A percentile compares a stretch with the other conserved stretches of the same genome.
phyloP scores from a whole-genome alignment of 1,140 invertebrate genomes.

The Dendrolimus punctatus region DNA sequence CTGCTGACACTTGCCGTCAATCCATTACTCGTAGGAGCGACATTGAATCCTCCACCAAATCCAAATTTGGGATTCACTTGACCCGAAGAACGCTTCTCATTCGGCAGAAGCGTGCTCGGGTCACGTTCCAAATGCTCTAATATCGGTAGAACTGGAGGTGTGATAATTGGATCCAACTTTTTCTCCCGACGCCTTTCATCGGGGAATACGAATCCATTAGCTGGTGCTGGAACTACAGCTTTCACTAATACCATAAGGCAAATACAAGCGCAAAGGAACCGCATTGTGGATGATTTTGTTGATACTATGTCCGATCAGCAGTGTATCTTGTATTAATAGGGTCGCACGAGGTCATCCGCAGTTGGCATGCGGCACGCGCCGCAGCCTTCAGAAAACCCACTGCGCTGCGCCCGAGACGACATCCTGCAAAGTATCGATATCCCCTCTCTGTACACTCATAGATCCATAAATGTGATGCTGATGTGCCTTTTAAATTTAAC shows the following conservation, averaged over 20 bases:
- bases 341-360: conserved; percentile 52
- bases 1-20: conserved; percentile 53
- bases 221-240: conserved; percentile 27
- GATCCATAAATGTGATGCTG: conserved; percentile 21
- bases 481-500: conserved; percentile 48
- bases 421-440: conserved; percentile 42
- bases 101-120: conserved; percentile 51
- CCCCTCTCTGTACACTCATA: conserved; percentile 20
- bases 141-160: conserved; percentile 55
- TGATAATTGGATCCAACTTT: conserved; percentile 55
- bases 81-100: conserved; percentile 23
- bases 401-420: conserved; percentile 40
- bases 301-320: conserved; percentile 42
- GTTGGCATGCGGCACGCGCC: conserved; percentile 66
- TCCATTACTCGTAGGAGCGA: conserved; percentile 43
- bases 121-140: conserved; percentile 60
- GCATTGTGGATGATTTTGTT: conserved; percentile 40
- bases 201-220: conserved; percentile 51
- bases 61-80: conserved; percentile 41
- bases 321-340: conserved; percentile 65
- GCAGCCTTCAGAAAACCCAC: conserved; percentile 70
- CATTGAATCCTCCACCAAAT: conserved; percentile 43
- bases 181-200: conserved; percentile 38
- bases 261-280: conserved; percentile 38
- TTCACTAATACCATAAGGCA: conserved; percentile 23